Conservation (phyloP, 2,888 invertebrate genomes). For the Brenthis ino region DNA sequence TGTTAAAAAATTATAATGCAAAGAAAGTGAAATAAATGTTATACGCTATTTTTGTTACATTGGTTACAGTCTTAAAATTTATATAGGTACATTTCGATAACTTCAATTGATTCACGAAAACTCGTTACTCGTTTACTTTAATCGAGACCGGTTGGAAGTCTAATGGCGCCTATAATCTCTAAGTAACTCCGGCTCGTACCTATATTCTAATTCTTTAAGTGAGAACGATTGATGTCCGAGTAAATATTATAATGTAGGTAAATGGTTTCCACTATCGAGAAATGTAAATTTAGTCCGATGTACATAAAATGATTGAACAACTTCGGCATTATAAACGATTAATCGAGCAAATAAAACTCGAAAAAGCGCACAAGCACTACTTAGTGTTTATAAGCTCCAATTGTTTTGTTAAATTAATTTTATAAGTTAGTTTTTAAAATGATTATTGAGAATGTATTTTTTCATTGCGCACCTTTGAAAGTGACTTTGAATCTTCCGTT, state of each 20-base stretch:
- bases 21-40: too few species aligned
- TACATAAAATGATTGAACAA: conserved; percentile 20
- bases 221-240: conserved; percentile 7
- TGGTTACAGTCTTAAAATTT: too few species aligned
- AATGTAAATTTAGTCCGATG: conserved; percentile 3
- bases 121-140: neutral
- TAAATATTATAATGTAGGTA: conserved; percentile 8
- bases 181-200: conserved; percentile 16
- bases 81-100: too few species aligned
- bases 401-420: conserved; percentile 5
- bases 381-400: conserved; percentile 15
- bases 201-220: neutral
- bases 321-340: neutral
- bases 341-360: conserved; percentile 54
- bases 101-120: neutral
- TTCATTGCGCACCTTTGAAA: conserved; percentile 62
- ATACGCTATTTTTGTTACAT: too few species aligned
- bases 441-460: neutral
- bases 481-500: conserved; percentile 62
- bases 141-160: neutral
- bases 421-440: conserved; percentile 3
- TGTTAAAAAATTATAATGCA: too few species aligned
- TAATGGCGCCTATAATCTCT: neutral
- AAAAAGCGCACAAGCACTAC: conserved; percentile 57
- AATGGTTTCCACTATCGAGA: conserved; percentile 1